Evolutionary conservation across 2,113 vertebrate genomes (phyloP).

Genomic region (pig (Sus scrofa)): T2T-Sscrofa CM000826.6:134885501-134886000

Average conservation of each 20-base stretch:
- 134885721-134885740: neutral
- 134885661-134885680: neutral
- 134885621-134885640: neutral
- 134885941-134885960: too few species aligned
- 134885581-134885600: neutral
- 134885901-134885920: too few species aligned
- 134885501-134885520: neutral
- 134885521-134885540: neutral
- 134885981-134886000: too few species aligned
- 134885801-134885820: conserved; percentile 1
- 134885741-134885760: neutral
- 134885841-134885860: conserved; percentile 4
- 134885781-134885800: neutral
- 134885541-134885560: neutral
- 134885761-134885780: neutral
- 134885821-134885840: neutral
- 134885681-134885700: neutral
- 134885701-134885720: neutral
- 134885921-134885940: too few species aligned
- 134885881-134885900: too few species aligned
- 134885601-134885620: neutral
- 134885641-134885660: neutral
- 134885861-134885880: neutral
- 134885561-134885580: conserved; percentile 20
- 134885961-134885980: too few species aligned